Conservation (phyloP, 2,888 invertebrate genomes). For the Cremastinae sp. region DNA sequence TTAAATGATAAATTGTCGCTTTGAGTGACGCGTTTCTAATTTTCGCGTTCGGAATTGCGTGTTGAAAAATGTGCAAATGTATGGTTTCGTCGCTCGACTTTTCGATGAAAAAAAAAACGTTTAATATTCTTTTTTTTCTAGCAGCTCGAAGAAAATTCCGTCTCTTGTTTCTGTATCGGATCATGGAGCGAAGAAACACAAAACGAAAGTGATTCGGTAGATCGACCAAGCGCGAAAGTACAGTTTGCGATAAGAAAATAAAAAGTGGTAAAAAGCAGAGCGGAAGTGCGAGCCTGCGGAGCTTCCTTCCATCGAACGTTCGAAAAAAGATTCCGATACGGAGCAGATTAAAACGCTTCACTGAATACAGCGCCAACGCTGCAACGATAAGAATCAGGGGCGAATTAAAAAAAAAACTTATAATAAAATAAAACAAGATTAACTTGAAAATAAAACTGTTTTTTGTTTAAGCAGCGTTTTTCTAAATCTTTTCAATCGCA, state of each 20-base stretch:
- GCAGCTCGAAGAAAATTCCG: conserved; percentile 15
- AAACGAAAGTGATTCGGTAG: conserved; percentile 62
- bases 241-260: conserved; percentile 32
- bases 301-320: conserved; percentile 44
- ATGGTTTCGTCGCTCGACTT: too few species aligned
- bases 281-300: conserved; percentile 50
- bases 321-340: conserved; percentile 12
- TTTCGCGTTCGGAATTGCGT: conserved; percentile 61
- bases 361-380: neutral
- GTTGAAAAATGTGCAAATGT: conserved; percentile 56
- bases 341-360: neutral
- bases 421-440: neutral
- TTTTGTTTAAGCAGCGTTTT: neutral
- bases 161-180: conserved; percentile 5
- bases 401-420: neutral
- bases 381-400: neutral
- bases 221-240: conserved; percentile 61
- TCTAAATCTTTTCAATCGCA: conserved; percentile 14
- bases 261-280: conserved; percentile 33
- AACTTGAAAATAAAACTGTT: neutral
- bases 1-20: conserved; percentile 64
- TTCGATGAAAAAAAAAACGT: conserved; percentile 11
- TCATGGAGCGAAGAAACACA: conserved; percentile 39
- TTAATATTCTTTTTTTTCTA: conserved; percentile 4
- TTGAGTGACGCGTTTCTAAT: conserved; percentile 59